phyloP scores from a whole-genome alignment of 2,113 vertebrate species.

The Pedionomus torquatus region DNA sequence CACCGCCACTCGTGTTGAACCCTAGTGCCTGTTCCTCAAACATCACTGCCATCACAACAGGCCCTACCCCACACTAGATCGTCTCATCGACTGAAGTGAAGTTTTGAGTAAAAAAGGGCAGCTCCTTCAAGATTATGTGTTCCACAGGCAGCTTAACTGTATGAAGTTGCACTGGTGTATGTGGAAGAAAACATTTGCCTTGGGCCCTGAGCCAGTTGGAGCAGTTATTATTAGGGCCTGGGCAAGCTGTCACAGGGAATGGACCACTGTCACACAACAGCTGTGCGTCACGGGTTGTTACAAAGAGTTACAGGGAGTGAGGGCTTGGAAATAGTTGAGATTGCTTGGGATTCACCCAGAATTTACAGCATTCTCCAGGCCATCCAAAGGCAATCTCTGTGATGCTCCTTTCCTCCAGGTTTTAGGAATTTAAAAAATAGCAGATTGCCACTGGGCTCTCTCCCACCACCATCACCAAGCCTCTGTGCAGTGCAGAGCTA shows the following conservation, averaged over 20 bases:
- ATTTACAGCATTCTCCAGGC: not conserved
- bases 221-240: not conserved
- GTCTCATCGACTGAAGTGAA: not conserved
- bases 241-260: not conserved
- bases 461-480: not conserved
- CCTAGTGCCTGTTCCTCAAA: not conserved
- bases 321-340: not conserved
- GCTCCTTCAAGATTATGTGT: not conserved
- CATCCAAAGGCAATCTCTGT: not conserved
- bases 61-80: not conserved
- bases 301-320: not conserved
- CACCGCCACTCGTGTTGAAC: not conserved
- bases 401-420: not conserved
- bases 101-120: not conserved
- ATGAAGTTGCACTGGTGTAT: rapidly evolving
- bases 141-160: not conserved
- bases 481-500: not conserved
- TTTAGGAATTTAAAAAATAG: not conserved
- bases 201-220: not conserved
- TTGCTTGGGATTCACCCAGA: not conserved
- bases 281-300: not conserved
- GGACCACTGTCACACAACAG: not conserved
- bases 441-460: not conserved
- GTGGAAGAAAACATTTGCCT: not conserved
- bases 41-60: rapidly evolving